phyloP scores from a whole-genome alignment of 2,113 vertebrate genomes.

The Epinephelus cyanopodus region DNA sequence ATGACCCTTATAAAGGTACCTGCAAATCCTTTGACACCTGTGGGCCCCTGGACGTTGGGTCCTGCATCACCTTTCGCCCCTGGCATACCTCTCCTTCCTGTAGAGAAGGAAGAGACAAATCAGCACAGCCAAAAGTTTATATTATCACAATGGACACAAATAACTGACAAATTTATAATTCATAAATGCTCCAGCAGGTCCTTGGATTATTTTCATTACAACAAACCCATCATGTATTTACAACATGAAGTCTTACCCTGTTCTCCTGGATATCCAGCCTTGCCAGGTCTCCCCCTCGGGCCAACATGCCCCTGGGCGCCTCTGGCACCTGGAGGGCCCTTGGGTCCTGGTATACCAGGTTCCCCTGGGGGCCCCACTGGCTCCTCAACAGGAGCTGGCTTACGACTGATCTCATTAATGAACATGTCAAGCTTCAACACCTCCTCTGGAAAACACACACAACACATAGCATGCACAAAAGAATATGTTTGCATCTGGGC shows the following conservation, averaged over 20 bases:
- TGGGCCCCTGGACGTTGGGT: constrained; percentile 75
- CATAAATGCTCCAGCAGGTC: too few species aligned
- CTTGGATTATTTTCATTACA: neutral
- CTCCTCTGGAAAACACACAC: constrained; percentile 85
- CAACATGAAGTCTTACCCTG: constrained; percentile 82
- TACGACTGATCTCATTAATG: constrained; percentile 86
- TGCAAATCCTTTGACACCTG: constrained; percentile 82
- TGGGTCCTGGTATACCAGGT: constrained; percentile 86
- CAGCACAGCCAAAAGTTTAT: neutral
- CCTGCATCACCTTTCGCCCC: constrained; percentile 80
- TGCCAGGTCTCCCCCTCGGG: constrained; percentile 80
- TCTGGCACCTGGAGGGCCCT: constrained; percentile 79
- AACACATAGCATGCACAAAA: neutral
- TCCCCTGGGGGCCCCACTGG: constrained; percentile 86
- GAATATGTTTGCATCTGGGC: neutral
- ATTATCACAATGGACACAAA: neutral
- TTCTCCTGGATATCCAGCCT: constrained; percentile 86
- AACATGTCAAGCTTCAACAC: constrained; percentile 90
- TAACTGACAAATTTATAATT: neutral
- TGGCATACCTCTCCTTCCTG: constrained; percentile 76
- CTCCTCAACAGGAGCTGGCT: constrained; percentile 89
- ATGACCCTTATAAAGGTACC: constrained; percentile 63
- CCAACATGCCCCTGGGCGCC: constrained; percentile 84
- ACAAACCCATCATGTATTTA: neutral
- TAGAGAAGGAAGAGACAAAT: neutral